These are phyloP conservation scores for Calameuta filiformis DNA, from an alignment of 2,888 invertebrate species.

Conservation along the genomic window DNA sequence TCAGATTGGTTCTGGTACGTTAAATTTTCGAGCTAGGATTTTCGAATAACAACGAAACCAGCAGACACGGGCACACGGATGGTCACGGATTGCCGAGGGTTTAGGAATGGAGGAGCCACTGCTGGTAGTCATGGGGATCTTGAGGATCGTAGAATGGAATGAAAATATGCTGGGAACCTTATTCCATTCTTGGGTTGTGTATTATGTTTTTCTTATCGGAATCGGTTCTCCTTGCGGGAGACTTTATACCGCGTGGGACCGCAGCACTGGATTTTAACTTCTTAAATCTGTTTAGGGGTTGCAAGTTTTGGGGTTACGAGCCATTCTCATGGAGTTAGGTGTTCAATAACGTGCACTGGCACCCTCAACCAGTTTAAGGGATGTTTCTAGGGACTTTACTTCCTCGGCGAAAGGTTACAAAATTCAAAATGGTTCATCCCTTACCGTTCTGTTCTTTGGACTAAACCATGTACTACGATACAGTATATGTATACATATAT, in stretches of 20 bases:
- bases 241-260: constrained; percentile 11
- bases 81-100: neutral
- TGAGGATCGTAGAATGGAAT: neutral
- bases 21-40: constrained; percentile 23
- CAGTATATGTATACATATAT: too few relatives aligned
- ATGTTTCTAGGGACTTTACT: too few relatives aligned
- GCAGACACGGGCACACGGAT: neutral
- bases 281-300: constrained; percentile 33
- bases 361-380: too few relatives aligned
- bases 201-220: constrained; percentile 42
- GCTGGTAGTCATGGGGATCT: neutral
- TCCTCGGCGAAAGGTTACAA: too few relatives aligned
- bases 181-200: constrained; percentile 17
- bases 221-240: constrained; percentile 29
- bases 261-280: constrained; percentile 24
- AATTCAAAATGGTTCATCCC: too few relatives aligned
- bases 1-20: constrained; percentile 25
- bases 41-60: constrained; percentile 20
- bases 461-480: too few relatives aligned
- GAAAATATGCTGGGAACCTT: constrained; percentile 21
- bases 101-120: neutral
- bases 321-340: constrained; percentile 13
- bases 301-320: constrained; percentile 11
- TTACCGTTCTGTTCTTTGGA: too few relatives aligned
- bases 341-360: too few relatives aligned